phyloP scores from a whole-genome alignment of 1,140 invertebrate species.

The Papilio xuthus region DNA sequence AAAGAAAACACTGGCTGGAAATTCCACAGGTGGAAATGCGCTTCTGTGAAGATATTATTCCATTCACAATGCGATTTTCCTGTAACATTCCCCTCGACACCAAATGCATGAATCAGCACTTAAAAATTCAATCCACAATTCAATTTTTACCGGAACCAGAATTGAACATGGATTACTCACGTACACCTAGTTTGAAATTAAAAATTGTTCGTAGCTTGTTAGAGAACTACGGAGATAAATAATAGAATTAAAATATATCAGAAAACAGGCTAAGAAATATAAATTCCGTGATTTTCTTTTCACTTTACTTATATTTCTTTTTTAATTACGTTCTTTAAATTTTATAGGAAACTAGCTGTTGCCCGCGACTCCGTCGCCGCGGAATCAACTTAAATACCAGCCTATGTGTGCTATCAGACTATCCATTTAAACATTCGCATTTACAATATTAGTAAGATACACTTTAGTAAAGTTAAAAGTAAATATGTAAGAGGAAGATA shows the following conservation, averaged over 20 bases:
- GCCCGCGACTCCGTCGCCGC: no score
- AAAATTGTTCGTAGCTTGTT: neutral
- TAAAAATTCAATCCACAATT: slow-evolving; percentile 21
- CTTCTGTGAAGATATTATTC: neutral
- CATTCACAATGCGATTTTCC: neutral
- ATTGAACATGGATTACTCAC: slow-evolving; percentile 4
- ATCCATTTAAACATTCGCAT: no score
- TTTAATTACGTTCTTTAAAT: no score
- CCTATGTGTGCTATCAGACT: no score
- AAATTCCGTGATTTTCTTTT: no score
- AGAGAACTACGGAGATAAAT: neutral
- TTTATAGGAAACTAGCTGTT: no score
- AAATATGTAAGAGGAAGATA: neutral
- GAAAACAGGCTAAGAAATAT: no score
- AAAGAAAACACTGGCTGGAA: neutral
- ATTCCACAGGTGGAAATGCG: neutral
- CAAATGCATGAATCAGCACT: slow-evolving; percentile 1
- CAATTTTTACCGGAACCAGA: neutral
- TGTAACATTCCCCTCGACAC: neutral
- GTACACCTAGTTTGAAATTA: neutral
- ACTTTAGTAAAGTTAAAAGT: neutral
- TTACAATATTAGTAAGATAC: no score
- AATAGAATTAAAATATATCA: neutral
- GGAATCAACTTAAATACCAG: no score
- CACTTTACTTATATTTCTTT: no score